Evolutionary conservation across 2,888 invertebrate genomes (phyloP).

Genomic region (Callinectes sapidus): DNA sequence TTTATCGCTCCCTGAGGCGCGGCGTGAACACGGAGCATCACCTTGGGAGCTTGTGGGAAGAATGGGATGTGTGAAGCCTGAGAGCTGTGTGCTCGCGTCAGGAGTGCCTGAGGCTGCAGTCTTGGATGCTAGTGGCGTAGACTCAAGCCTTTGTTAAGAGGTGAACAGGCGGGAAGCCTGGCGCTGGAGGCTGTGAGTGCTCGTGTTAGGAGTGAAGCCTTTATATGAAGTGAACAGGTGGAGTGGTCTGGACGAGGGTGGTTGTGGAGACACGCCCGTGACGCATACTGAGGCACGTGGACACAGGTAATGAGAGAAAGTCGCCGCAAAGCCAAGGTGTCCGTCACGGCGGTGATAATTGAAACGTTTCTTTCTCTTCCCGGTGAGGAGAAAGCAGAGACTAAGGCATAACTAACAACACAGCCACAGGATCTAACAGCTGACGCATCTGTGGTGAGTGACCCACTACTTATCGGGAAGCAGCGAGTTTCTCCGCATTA

Average conservation of each 20-base stretch:
- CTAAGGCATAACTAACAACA: background rate
- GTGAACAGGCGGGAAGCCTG: too few species aligned
- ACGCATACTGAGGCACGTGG: background rate
- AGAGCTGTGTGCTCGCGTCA: too few species aligned
- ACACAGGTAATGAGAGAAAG: conserved; percentile 21
- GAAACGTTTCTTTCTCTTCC: background rate
- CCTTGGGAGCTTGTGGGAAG: too few species aligned
- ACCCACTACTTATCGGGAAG: background rate
- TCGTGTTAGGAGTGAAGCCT: background rate
- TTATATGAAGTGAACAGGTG: background rate
- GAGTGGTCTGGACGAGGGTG: background rate
- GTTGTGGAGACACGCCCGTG: background rate
- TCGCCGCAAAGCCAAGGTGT: background rate
- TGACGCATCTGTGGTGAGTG: background rate
- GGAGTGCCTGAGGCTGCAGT: too few species aligned
- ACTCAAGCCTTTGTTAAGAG: too few species aligned
- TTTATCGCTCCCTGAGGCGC: too few species aligned
- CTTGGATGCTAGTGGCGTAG: too few species aligned
- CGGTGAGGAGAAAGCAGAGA: background rate
- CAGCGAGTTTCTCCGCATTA: background rate
- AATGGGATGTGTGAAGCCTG: too few species aligned
- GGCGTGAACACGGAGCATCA: too few species aligned
- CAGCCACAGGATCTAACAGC: background rate
- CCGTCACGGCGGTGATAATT: background rate
- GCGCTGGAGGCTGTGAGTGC: too few species aligned